A percentile compares a stretch with the other conserved stretches of the same genome.
phyloP scores from a whole-genome alignment of 2,113 vertebrate genomes.

The Eulemur rufifrons region DNA sequence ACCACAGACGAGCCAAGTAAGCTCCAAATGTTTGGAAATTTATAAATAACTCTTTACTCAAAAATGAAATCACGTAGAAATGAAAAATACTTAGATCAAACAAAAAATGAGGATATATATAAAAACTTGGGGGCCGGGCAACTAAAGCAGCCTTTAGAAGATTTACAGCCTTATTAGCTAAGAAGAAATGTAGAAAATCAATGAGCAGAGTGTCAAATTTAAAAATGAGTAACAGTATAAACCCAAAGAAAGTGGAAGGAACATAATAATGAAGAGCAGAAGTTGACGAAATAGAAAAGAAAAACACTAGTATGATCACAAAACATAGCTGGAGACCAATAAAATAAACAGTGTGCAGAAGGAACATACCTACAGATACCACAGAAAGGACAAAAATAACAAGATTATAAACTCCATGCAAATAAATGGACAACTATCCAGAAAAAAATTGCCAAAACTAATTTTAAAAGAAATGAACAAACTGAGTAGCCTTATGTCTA shows the following conservation, averaged over 20 bases:
- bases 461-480: not conserved
- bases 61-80: slow-evolving; percentile 1
- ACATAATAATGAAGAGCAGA: not conserved
- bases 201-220: not conserved
- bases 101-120: not conserved
- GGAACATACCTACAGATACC: not conserved
- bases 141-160: not conserved
- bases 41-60: not conserved
- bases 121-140: not conserved
- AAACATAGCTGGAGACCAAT: not conserved
- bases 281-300: not conserved
- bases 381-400: not conserved
- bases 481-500: not conserved
- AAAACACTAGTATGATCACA: not conserved
- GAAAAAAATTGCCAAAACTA: not conserved
- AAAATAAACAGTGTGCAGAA: not conserved
- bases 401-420: not conserved
- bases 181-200: not conserved
- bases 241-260: not conserved
- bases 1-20: not conserved
- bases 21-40: not conserved
- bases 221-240: not conserved
- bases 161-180: not conserved
- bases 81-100: not conserved
- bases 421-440: slow-evolving; percentile 18